These are phyloP conservation scores for Nerophis ophidion DNA, from an alignment of 2,113 vertebrate genomes.

Conservation along the genomic window DNA sequence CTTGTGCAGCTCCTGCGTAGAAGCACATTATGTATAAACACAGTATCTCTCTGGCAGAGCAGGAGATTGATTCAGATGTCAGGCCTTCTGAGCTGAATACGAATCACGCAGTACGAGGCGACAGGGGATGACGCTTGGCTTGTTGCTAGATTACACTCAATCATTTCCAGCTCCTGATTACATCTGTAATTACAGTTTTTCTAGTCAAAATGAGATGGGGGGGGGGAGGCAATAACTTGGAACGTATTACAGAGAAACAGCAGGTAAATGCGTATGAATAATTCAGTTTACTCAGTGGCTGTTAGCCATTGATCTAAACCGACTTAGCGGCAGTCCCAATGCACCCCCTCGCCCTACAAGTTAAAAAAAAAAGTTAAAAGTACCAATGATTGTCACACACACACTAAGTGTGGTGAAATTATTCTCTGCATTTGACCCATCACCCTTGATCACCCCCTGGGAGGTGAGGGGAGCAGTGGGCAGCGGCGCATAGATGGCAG, in stretches of 20 bases:
- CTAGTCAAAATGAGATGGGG: constrained; percentile 2
- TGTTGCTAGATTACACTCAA: constrained; percentile 8
- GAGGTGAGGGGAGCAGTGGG: no score
- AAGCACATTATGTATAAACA: constrained; percentile 57
- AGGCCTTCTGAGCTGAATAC: constrained; percentile 42
- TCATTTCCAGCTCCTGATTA: neutral
- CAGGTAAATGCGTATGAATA: constrained; percentile 18
- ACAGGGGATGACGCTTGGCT: constrained; percentile 3
- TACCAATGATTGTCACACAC: no score
- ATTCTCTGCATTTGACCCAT: no score
- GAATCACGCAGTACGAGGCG: constrained; percentile 26
- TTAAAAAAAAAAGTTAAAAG: no score
- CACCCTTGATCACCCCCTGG: no score
- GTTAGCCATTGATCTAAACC: constrained; percentile 15
- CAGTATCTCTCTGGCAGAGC: constrained; percentile 47
- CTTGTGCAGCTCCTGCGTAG: constrained; percentile 28
- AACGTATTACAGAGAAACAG: neutral
- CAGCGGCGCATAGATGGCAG: no score
- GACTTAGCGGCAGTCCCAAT: constrained; percentile 1
- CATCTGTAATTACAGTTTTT: constrained; percentile 2
- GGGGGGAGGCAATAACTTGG: constrained; percentile 9
- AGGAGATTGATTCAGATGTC: constrained; percentile 61
- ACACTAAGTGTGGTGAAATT: no score
- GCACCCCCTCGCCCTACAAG: no score
- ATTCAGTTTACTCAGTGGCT: constrained; percentile 23